phyloP scores from a whole-genome alignment of 2,113 vertebrate species.

The Myanophis thanlyinensis region DNA sequence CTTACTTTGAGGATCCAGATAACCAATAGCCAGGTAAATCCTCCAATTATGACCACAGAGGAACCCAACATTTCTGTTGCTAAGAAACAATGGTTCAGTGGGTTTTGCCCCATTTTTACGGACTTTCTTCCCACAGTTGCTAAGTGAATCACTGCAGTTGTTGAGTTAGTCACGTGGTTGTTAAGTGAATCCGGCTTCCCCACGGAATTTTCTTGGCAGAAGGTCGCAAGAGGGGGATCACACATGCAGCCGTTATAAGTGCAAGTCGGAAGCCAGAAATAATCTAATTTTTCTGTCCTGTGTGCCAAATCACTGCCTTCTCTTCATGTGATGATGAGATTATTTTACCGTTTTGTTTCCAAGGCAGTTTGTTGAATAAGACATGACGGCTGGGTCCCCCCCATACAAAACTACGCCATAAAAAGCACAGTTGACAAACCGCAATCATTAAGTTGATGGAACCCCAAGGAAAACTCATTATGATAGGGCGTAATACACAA shows the following conservation, averaged over 20 bases:
- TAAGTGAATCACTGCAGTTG: too few species aligned
- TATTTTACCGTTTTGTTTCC: too few species aligned
- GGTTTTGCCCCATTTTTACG: too few species aligned
- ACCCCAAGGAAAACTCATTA: not conserved
- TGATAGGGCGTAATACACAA: not conserved
- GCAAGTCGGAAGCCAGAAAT: not conserved
- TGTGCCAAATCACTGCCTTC: not conserved
- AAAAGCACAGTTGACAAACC: not conserved
- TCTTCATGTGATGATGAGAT: not conserved
- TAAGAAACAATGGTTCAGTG: too few species aligned
- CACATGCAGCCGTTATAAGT: too few species aligned
- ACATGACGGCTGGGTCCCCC: not conserved
- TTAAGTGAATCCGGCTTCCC: too few species aligned
- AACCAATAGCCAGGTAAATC: slow-evolving; percentile 17
- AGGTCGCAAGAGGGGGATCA: too few species aligned
- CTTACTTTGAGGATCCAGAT: slow-evolving; percentile 52
- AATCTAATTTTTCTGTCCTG: not conserved
- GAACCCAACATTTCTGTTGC: too few species aligned
- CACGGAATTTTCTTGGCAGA: too few species aligned
- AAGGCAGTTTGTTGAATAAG: not conserved
- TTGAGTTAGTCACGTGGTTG: too few species aligned
- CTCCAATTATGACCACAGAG: too few species aligned
- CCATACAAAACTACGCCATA: not conserved
- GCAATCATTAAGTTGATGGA: not conserved
- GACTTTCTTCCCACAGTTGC: too few species aligned